Conservation (phyloP, 2,888 invertebrate species). For the Ophioninae sp. region DNA sequence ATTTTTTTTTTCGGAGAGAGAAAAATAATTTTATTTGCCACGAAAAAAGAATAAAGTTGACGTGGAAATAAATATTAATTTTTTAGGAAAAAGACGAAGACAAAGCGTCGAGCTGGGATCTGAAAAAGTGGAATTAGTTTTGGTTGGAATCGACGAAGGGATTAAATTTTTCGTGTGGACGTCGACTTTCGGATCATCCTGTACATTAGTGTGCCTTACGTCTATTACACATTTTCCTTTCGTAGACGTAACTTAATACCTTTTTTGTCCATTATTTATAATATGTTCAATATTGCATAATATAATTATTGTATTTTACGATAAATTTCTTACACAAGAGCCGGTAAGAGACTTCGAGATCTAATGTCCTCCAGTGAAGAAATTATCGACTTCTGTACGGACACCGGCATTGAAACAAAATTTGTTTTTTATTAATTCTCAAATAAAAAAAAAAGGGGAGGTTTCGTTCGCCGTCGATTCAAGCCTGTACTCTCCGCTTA, state of each 20-base stretch:
- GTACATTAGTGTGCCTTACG: conserved; percentile 30
- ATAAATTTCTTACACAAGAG: conserved; percentile 4
- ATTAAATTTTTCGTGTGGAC: too few relatives aligned
- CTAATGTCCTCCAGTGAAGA: neutral
- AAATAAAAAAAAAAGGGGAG: neutral
- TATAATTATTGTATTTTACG: neutral
- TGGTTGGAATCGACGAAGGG: too few relatives aligned
- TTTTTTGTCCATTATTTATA: conserved; percentile 49
- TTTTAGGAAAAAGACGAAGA: too few relatives aligned
- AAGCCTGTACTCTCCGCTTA: neutral
- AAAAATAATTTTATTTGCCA: too few relatives aligned
- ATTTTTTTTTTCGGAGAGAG: too few relatives aligned
- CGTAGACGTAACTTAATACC: conserved; percentile 18
- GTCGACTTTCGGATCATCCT: conserved; percentile 1
- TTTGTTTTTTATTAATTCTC: neutral
- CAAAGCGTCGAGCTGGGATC: too few relatives aligned
- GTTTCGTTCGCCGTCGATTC: neutral
- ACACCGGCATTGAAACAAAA: neutral
- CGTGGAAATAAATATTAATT: too few relatives aligned
- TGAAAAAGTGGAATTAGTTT: too few relatives aligned
- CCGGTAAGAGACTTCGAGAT: neutral
- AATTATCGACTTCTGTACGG: neutral
- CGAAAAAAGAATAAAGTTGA: too few relatives aligned
- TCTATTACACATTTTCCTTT: conserved; percentile 39
- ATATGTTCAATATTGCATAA: conserved; percentile 46